Conservation (phyloP, 2,113 vertebrate genomes). For the Peucedramus taeniatus region DNA sequence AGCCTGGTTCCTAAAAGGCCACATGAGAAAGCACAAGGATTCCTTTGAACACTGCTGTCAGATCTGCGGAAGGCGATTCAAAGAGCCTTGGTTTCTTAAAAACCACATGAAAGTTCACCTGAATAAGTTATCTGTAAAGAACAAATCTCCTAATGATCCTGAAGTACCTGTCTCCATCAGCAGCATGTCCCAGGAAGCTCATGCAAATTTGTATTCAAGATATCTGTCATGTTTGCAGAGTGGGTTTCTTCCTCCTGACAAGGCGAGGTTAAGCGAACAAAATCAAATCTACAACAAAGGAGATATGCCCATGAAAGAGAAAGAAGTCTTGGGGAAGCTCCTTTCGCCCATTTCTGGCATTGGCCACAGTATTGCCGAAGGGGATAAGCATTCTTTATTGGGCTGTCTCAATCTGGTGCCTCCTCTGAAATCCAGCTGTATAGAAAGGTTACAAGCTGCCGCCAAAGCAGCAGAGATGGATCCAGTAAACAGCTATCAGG, state of each 20-base stretch:
- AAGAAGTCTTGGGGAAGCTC: constrained; percentile 93
- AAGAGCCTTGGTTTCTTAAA: constrained; percentile 99
- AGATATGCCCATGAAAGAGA: constrained; percentile 91
- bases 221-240: constrained; percentile 96
- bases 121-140: constrained; percentile 96
- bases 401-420: constrained; percentile 95
- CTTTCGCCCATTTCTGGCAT: constrained; percentile 86
- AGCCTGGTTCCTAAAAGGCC: constrained; percentile 98
- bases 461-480: constrained; percentile 99
- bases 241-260: constrained; percentile 91
- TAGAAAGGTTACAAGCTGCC: constrained; percentile 94
- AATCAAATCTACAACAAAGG: constrained; percentile 89
- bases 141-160: constrained; percentile 81
- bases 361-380: constrained; percentile 85
- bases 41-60: constrained; percentile 99
- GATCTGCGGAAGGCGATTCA: constrained; percentile 96
- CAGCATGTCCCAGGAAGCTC: constrained; percentile 91
- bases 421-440: constrained; percentile 97
- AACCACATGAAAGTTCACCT: constrained; percentile 99
- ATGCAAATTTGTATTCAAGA: constrained; percentile 92
- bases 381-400: constrained; percentile 93
- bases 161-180: constrained; percentile 83
- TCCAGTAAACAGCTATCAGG: constrained; percentile 96
- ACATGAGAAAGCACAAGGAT: constrained; percentile 99
- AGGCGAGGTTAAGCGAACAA: constrained; percentile 86